phyloP scores from a whole-genome alignment of 1,140 invertebrate genomes.

The Reticulitermes speratus region DNA sequence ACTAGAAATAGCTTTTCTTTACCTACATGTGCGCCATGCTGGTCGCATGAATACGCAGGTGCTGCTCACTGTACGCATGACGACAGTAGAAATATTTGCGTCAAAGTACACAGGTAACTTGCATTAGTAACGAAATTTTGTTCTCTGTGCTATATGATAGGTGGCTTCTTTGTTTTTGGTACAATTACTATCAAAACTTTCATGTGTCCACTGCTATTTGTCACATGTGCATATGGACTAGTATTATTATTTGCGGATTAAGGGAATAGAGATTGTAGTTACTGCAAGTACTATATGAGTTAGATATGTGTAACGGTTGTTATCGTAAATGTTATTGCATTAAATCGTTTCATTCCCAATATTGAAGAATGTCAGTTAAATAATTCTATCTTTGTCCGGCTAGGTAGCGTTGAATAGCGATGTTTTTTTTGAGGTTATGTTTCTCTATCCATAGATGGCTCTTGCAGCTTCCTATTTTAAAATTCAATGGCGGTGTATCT shows the following conservation, averaged over 20 bases:
- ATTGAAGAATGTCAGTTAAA: too few species aligned
- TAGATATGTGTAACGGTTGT: too few species aligned
- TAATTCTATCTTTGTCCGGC: not conserved
- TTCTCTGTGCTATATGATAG: too few species aligned
- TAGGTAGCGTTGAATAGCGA: not conserved
- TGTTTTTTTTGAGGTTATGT: not conserved
- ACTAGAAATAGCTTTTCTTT: conserved; percentile 25
- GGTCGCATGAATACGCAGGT: not conserved
- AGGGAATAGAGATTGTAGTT: too few species aligned
- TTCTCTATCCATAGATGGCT: not conserved
- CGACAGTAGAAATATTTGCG: not conserved
- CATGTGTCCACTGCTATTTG: too few species aligned
- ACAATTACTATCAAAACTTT: too few species aligned
- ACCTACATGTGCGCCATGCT: conserved; percentile 25
- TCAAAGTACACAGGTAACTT: not conserved
- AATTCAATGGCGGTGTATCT: not conserved
- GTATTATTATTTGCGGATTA: too few species aligned
- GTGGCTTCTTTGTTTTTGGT: too few species aligned
- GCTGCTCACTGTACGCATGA: not conserved
- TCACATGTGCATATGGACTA: too few species aligned
- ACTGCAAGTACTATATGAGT: too few species aligned
- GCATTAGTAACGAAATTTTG: not conserved
- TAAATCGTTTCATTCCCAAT: too few species aligned
- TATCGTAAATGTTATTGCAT: too few species aligned
- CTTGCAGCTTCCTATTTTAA: not conserved